Evolutionary conservation across 2,888 invertebrate species (phyloP).

Genomic region (Dicyrtoma fusca): DNA sequence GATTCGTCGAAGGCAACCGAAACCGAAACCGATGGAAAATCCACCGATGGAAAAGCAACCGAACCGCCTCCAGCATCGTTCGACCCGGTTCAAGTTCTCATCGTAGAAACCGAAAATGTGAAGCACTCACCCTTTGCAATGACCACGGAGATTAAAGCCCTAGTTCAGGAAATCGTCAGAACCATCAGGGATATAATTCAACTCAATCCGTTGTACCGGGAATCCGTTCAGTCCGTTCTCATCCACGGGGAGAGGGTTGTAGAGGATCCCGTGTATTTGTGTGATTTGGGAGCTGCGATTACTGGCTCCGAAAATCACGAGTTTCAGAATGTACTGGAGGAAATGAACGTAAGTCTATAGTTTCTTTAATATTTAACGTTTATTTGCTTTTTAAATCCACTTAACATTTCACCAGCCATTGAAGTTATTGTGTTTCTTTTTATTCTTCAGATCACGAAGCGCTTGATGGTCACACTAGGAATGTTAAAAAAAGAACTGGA

Average conservation of each 20-base stretch:
- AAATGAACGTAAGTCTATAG: constrained; percentile 76
- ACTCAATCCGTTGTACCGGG: constrained; percentile 94
- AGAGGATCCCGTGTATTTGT: constrained; percentile 96
- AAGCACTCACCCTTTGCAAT: constrained; percentile 84
- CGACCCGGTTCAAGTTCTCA: constrained; percentile 67
- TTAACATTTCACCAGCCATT: too few species aligned
- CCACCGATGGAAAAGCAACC: not conserved
- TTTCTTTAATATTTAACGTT: not conserved
- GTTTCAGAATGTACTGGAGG: constrained; percentile 89
- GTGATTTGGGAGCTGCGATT: constrained; percentile 93
- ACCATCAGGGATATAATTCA: constrained; percentile 97
- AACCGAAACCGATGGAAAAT: constrained; percentile 4
- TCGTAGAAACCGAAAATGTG: constrained; percentile 94
- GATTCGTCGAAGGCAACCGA: constrained; percentile 10
- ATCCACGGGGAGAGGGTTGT: constrained; percentile 95
- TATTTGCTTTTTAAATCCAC: not conserved
- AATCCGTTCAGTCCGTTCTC: constrained; percentile 96
- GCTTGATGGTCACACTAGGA: constrained; percentile 85
- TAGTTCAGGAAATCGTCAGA: constrained; percentile 95
- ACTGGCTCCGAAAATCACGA: constrained; percentile 91
- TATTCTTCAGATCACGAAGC: constrained; percentile 77
- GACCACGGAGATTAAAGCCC: constrained; percentile 94
- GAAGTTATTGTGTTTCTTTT: constrained; percentile 15
- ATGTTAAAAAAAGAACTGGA: constrained; percentile 96
- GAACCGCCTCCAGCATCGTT: constrained; percentile 39